Evolutionary conservation across 2,888 invertebrate species (phyloP), one percentile per base, ranked within the genome.

Genomic region (Germaria angustata): DNA sequence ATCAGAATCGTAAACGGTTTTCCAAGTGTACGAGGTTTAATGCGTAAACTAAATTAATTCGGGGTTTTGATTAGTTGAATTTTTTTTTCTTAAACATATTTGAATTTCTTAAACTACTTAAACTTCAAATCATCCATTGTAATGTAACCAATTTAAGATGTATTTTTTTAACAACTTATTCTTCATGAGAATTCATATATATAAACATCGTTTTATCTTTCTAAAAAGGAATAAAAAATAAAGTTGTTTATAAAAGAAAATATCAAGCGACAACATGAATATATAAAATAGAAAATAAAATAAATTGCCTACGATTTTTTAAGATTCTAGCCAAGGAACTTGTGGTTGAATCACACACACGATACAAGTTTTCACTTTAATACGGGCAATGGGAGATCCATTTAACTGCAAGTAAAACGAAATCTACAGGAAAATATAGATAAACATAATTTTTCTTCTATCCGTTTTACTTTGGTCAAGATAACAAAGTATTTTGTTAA

Each of bases 391-490:
- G 36, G 46, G 15, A 57, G 8, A 71, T n/a, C 46, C n/a, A 53
- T 32, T 4, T 32, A n/a, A 32, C 28, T 36, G 49, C 49, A 46
- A 53, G 24, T 17, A 17, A 11, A 24, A 28, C 17, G 15, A 68
- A 39, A 66, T 32, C 39, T 9, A 11, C 59, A 24, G 20, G 13
- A n/a, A 22, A 61, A 49, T 39, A 28, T 24, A 72, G 72, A 51
- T 61, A 15, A 51, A 72, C 49, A 59, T 55, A n/a, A 32, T 9
- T 34, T 61, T 49, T 20, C n/a, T 59, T 41, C 13, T 17, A 28
- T 59, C n/a, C 32, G n/a, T 34, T 59, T 49, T 55, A 72, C 61
- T 68, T 55, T 36, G 66, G 61, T 73, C 68, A 61, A 80, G 72
- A 51, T 61, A 46, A 11, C 15, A 53, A 63, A 63, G 36, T 34